phyloP scores from a whole-genome alignment of 2,797 vertebrate species.

The Tragelaphus oryx region DNA sequence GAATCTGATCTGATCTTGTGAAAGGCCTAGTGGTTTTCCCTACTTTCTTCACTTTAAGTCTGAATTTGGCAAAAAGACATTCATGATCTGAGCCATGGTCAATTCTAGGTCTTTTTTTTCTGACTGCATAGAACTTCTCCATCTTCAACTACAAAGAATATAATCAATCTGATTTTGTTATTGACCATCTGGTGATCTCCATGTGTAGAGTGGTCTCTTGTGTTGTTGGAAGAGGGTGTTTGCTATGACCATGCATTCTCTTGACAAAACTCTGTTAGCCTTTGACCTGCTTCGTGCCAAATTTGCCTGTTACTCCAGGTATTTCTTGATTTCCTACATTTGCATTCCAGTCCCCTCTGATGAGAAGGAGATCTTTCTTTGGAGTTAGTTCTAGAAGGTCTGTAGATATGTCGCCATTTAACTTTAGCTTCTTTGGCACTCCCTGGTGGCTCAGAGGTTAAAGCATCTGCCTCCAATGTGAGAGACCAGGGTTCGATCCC shows the following conservation, averaged over 20 bases:
- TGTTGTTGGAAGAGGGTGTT: neutral
- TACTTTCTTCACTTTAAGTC: neutral
- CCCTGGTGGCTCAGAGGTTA: too few relatives aligned
- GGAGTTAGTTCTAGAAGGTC: neutral
- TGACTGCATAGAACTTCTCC: neutral
- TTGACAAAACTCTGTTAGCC: neutral
- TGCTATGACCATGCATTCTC: neutral
- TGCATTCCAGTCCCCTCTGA: neutral
- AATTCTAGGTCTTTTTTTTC: neutral
- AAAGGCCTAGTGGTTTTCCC: neutral
- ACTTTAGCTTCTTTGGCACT: neutral
- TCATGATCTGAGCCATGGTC: neutral
- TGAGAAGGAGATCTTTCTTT: neutral
- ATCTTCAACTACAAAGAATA: neutral
- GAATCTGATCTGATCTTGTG: too few relatives aligned
- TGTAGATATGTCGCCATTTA: neutral
- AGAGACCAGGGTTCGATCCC: rapidly evolving
- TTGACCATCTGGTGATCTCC: neutral
- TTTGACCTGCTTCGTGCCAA: neutral
- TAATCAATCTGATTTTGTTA: neutral
- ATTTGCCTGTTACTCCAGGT: neutral
- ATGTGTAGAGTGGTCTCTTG: neutral
- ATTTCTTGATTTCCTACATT: neutral
- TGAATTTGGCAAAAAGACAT: neutral
- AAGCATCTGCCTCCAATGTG: too few relatives aligned